Evolutionary conservation across 1,140 invertebrate species (phyloP), one percentile per base, ranked within the genome.

Genomic region (Penaeus japonicus): DNA sequence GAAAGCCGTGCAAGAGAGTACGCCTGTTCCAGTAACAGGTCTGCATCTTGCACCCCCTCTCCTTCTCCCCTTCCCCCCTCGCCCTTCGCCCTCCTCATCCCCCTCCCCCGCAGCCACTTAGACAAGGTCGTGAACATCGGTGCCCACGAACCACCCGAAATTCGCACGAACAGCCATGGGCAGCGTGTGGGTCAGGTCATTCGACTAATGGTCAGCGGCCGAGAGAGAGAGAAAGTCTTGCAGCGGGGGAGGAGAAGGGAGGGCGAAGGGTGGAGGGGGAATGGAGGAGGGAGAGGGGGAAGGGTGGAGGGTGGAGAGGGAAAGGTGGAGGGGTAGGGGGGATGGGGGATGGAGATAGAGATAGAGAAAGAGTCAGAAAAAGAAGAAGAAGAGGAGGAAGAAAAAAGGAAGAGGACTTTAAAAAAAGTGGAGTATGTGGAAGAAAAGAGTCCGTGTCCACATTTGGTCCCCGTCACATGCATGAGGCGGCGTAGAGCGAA

Each of bases 61-160:
- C 39, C 7, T 47, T 7, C 5, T 47, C 77, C 77, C 54, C 30
- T 22, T 24, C 35, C n/a, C 77, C 30, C n/a, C 12, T 10, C 77
- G 27, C 7, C 39, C 12, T 7, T 12, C 39, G 7, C 39, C 12
- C 7, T 12, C 7, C 5, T 12, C 5, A 0, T 30, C 73, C 24
- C 77, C 77, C 27, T 53, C 77, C 35, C 77, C 54, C 77, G 20
- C 27, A 79, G 39, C 77, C 77, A 39, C 39, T 79, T 79, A 79
- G 39, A 10, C 39, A 47, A 47, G 39, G 39, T 47, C 39, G 39
- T 47, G 39, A 47, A 47, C 39, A 47, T 47, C 39, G 39, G 39
- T 47, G 39, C 39, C 7, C 39, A 47, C 39, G 39, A 47, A 47
- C 39, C 39, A 47, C 39, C 39, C 39, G 39, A 47, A 47, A 47